Base-by-base conservation (phyloP, 64 coral and sea anemone genomes). In the Montipora cactus region DNA sequence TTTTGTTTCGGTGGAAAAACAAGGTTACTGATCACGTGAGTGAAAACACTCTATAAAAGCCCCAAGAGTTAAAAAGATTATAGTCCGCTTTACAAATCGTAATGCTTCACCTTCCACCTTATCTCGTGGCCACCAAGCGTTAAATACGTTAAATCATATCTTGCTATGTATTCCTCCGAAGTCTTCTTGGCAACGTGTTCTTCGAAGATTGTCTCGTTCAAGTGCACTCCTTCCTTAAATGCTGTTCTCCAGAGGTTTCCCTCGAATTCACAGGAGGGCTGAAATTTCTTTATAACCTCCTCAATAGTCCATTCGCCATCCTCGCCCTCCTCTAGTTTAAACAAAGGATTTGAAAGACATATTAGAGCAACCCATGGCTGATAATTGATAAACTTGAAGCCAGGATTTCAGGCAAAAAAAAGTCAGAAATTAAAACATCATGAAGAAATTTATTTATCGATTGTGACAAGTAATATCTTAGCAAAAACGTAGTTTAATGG, bases 91-190 rank as follows among this genome's bases (percentile, higher is more conserved):
- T 37, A 37, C 0, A 37, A 37, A 37, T 37, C 28, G 0, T 37
- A 37, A 37, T 37, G 0, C 59, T 53, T 44, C 4, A 84, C 81
- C 81, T 68, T 84, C 4, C 25, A 84, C 5, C 15, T 47, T 49
- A 68, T 47, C 20, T 84, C 5, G 45, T n/a, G 7, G 20, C 44
- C 3, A 22, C 61, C 9, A 3, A 59, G 81, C 16, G 61, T 47
- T 46, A 68, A 16, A 47, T 10, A 84, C 20, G 28, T 61, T 19
- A 84, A 84, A 15, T 84, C 81, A 68, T 84, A 84, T 84, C 81
- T 84, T 48, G 81, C 28, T 1, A 9, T 13, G 11, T 84, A 84
- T 46, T 84, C 81, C 16, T n/a, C 61, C 14, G 59, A 11, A 18
- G 37, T 84, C 0, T 68, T 68, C 1, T 84, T 16, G 45, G 4